Evolutionary conservation across 2,888 invertebrate species (phyloP), one percentile per base, ranked within the genome.

Genomic region (Epistrophe eligans): DNA sequence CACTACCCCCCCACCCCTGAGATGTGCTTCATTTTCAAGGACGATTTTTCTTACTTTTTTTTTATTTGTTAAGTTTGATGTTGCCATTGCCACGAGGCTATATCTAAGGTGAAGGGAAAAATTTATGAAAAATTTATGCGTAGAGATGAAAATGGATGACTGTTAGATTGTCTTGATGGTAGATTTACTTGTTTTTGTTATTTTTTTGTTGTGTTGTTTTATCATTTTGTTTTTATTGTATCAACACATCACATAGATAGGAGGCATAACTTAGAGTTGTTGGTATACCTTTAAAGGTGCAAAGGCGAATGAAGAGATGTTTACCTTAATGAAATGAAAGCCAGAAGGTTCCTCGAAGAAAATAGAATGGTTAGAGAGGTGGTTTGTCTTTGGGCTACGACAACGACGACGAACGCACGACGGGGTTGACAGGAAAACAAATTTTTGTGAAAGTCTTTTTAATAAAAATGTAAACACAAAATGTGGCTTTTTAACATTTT

Each of bases 101-200:
- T 50, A 10, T 19, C 1, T 17, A 11, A 40, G 15, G 15, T 4
- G 28, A 50, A 13, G 40, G 35, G 77, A 57, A 77, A 79, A 2
- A 82, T 85, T 82, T 82, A 85, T 85, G 82, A 81, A 85, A 82
- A 85, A 77, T 82, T 60, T 79, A 85, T 85, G 85, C 85, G 85
- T 82, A 55, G n/a, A 38, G 52, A 82, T 77, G 85, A 77, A 82
- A 85, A 85, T 85, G 82, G 77, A 85, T 85, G 82, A 73, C 81
- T 82, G 72, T 77, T 73, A 77, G 77, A 85, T 85, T 85, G 82
- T 82, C 82, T 74, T 82, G 77, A 82, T 81, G 81, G 77, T 55
- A 72, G 60, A 64, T 48, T 64, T 62, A 38, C 38, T 50, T 70
- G n/a, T 48, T 64, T 15, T 45, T 57, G 35, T n/a, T n/a, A n/a